Base-by-base conservation (phyloP, 2,113 vertebrate genomes). In the Oncorhynchus clarkii region DNA sequence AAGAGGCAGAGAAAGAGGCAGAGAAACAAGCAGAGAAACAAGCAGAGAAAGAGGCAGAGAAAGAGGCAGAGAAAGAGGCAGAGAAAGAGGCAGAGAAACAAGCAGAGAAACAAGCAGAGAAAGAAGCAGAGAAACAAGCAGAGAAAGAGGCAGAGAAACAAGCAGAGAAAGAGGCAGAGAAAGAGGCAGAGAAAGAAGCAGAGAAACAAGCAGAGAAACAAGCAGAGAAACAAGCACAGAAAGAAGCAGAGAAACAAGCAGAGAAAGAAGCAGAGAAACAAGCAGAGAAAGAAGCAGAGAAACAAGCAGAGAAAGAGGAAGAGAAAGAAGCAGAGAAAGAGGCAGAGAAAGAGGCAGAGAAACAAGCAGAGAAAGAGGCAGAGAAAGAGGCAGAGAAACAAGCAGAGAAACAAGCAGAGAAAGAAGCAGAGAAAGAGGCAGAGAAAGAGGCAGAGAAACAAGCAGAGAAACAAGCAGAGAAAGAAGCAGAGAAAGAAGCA, bases 21-120 rank as follows among this genome's bases (percentile, higher is more conserved):
- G 29, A 31, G 29, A 5, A 31, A 31, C 4, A 77, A 76, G 78
- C 72, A 77, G 22, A 64, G 57, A 68, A 82, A 75, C 1, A 39
- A 1, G 0, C 4, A 31, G 29, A 31, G 29, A 5, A 31, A 31
- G 1, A 31, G 0, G 4, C 29, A 31, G 29, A 31, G 29, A 31
- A 31, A 31, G 5, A 78, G 79, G 78, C 72, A 77, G 22, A 64
- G 57, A 71, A 82, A 75, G 34, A 9, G 70, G 45, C 49, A 29
- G 29, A 29, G 29, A 31, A 31, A 31, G 5, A 77, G 78, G 74
- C 72, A 77, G 22, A 64, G 49, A 71, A 82, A 75, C 2, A 9
- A 1, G 4, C 29, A 31, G 29, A 31, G 29, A 31, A 31, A 31
- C 5, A 77, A 80, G 78, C 72, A 77, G 22, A 64, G 57, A 68